A percentile compares a stretch with the other conserved stretches of the same genome.
Evolutionary conservation across 2,888 invertebrate genomes (phyloP).

Genomic region (Physocephala rufipes): DNA sequence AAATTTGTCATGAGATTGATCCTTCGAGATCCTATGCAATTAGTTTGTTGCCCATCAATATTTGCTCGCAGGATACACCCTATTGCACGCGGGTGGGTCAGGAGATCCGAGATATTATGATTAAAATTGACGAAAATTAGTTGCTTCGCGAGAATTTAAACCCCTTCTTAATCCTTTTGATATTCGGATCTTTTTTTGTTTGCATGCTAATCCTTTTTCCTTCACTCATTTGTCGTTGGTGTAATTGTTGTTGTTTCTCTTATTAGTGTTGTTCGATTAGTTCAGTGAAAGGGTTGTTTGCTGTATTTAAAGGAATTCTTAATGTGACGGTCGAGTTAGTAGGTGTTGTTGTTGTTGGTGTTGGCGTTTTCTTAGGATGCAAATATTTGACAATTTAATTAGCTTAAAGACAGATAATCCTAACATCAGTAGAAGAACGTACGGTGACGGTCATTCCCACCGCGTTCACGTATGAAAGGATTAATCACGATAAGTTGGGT

Average conservation of each 20-base stretch:
- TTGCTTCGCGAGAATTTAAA: neutral
- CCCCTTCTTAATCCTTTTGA: neutral
- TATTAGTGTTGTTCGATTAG: conserved; percentile 1
- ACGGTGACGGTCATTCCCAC: neutral
- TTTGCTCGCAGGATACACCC: conserved; percentile 1
- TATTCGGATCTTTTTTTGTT: neutral
- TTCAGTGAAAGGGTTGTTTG: conserved; percentile 2
- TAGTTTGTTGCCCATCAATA: conserved; percentile 26
- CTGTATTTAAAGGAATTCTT: conserved; percentile 1
- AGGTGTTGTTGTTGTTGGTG: neutral
- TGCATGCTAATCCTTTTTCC: neutral
- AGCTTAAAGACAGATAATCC: conserved; percentile 60
- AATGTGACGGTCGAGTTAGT: neutral
- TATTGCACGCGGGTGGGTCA: too few relatives aligned
- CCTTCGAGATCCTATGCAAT: conserved; percentile 15
- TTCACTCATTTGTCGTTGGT: neutral
- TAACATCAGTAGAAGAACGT: conserved; percentile 29
- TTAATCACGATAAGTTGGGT: conserved; percentile 32
- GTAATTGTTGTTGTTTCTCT: neutral
- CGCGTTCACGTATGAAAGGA: conserved; percentile 27
- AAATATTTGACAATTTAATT: conserved; percentile 66
- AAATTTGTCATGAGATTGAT: neutral
- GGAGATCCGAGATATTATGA: neutral
- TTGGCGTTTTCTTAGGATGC: conserved; percentile 29
- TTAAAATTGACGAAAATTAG: conserved; percentile 1